Percentiles rank a stretch among this genome's conserved stretches.
Evolutionary conservation across 2,113 vertebrate species (phyloP).

Genomic region (Cranoglanis bouderius): DNA sequence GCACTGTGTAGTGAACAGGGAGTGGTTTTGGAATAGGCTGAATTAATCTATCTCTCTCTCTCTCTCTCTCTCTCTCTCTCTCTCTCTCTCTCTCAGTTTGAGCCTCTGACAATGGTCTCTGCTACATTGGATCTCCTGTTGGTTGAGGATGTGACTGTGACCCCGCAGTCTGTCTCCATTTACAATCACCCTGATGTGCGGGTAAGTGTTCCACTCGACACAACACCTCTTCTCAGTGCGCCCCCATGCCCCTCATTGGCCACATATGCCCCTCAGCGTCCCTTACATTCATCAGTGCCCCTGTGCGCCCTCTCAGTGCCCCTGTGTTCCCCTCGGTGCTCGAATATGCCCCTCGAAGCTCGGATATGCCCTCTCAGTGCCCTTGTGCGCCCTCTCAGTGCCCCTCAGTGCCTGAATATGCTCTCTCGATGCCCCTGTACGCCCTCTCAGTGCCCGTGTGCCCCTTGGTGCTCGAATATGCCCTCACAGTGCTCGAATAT

Average conservation of each 20-base stretch:
- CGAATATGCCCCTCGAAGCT: no score
- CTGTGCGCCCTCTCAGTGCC: background rate
- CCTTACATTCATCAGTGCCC: background rate
- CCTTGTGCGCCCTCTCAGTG: no score
- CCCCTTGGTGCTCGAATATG: no score
- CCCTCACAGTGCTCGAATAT: no score
- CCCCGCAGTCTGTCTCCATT: conserved; percentile 78
- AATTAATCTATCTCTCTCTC: background rate
- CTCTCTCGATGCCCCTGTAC: no score
- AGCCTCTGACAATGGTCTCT: conserved; percentile 76
- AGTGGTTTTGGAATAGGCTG: background rate
- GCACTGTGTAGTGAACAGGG: background rate
- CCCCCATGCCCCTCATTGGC: background rate
- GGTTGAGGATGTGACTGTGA: conserved; percentile 88
- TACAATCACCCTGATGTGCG: conserved; percentile 88
- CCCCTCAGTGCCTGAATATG: no score
- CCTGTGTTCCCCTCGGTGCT: background rate
- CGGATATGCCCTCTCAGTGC: no score
- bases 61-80: background rate
- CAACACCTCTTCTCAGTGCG: background rate
- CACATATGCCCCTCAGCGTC: background rate
- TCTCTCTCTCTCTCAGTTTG: conserved; percentile 67
- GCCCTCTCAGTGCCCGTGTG: no score
- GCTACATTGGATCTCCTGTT: conserved; percentile 87
- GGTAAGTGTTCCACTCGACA: conserved; percentile 69